Base-by-base conservation (phyloP, 92 coral and sea anemone genomes). In the Ricordea florida region DNA sequence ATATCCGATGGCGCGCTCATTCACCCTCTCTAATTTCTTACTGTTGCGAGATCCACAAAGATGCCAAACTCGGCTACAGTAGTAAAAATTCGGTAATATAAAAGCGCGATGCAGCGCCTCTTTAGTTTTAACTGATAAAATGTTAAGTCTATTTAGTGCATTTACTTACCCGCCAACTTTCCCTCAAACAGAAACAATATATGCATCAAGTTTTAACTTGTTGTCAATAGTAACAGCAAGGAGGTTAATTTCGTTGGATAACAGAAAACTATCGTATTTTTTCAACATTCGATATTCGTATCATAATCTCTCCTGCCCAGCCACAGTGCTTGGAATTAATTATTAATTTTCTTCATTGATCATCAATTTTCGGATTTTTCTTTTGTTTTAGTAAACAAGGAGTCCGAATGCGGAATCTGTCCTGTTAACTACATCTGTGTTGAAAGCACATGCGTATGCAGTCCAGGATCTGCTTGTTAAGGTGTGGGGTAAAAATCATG, bases 381-480 rank as follows among this genome's bases (percentile, higher is more conserved):
- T 15, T 14, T 5, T 1, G 16, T 33, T 40, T 70, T 8, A 47
- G 66, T 30, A 31, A 53, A n/a, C 18, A 74, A 81, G 53, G 60
- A 66, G 5, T 18, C 47, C 9, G 72, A 51, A 5, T 81, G 86
- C 62, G 86, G 74, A 5, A 6, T 64, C 21, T 81, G 86, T 51
- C 81, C 78, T 28, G 49, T 81, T 35, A 56, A 81, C 46, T 72
- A 74, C 21, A 30, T 51, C 21, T 81, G 86, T 18, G 32, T 32
- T 0, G 49, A 50, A 1, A 81, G 81, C 26, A 17, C 36, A 11
- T 80, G 86, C 51, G 45, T 43, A 32, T 80, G 86, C 26, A 34
- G 59, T 2, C 86, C 86, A 6, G 86, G 80, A 20, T 80, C 46
- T 21, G 4, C 23, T 52, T 80, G 86, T 42, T 51, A 58, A 72